Evolutionary conservation across 2,113 vertebrate genomes (phyloP), one percentile per base, ranked within the genome.

Genomic region (Recurvirostra avosetta): DNA sequence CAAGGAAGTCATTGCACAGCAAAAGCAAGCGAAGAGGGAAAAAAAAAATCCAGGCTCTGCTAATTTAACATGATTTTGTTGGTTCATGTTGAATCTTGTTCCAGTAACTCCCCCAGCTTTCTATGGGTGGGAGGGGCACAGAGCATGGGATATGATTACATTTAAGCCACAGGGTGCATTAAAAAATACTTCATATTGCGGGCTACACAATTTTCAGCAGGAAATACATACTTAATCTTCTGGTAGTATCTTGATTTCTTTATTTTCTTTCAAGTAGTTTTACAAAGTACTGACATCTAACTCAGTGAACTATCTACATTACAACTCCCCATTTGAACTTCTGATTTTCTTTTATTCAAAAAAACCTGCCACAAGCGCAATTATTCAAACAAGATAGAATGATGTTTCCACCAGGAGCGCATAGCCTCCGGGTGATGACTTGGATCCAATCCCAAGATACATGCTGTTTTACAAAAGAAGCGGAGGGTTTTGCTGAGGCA

Each of bases 251-350:
- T 92, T 83, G 32, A 66, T 62, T 86, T 80, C 86, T 84, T 43
- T 88, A 66, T 88, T 94, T 88, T 88, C 58, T 82, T 90, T 93
- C 72, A 76, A 86, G 36, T 66, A 80, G 76, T 86, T 88, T 92
- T 90, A 92, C 55, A 67, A 73, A 86, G 38, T 55, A 78, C 23
- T 88, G 77, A 90, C 22, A 83, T 52, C n/a, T 88, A 80, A 71
- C n/a, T 88, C 65, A 14, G 45, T 50, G 52, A 92, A 67, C 56
- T 67, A 41, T 50, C 55, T 88, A 49, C 15, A 70, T 43, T 88
- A 78, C 38, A 93, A 58, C 47, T 83, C n/a, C 27, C 30, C 21
- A 40, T 59, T 29, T 88, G 59, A 95, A 93, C 47, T 63, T 63
- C 9, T 63, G 15, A 36, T 83, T 80, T 88, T 83, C 49, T 80